Base-by-base conservation (phyloP, 2,113 vertebrate species). In the Hipposideros armiger region DNA sequence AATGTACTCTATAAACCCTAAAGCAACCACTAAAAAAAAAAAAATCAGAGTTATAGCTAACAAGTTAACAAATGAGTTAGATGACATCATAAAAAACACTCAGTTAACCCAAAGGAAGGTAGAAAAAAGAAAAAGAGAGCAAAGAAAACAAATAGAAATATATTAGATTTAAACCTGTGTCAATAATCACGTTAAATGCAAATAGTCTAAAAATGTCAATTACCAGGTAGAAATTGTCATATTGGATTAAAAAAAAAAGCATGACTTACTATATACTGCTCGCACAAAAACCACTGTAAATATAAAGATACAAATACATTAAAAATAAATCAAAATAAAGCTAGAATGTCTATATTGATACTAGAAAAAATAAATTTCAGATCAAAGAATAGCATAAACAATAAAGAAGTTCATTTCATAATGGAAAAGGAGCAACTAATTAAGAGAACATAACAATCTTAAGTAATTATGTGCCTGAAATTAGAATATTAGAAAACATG, bases 401-500 rank as follows among this genome's bases (percentile, higher is more conserved):
- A 87, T 30, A 32, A 70, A 54, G 6, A 36, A 67, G 4, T 17
- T 56, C 19, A 76, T 60, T 54, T 87, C 32, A 32, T 64, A 85
- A 67, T 20, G n/a, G 30, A 69, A 45, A 80, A 47, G 22, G 42
- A 19, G 8, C 24, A 77, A 76, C 40, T 91, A 60, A 69, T 82
- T 54, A 89, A 85, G 66, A 73, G 26, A 15, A 42, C 7, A 24
- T 32, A 80, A 36, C 4, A 60, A 40, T 58, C 50, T 72, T 47
- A 85, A 73, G 66, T 90, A 56, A 54, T 45, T 80, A 60, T 90
- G n/a, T 16, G 62, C 42, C 28, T 80, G 15, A 78, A 17, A 66
- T 67, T 60, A 95, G 77, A 94, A 80, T 85, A 88, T 94, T 5
- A 60, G 42, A 87, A 40, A 85, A 28, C 13, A 58, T 17, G 19